Evolutionary conservation across 1,140 invertebrate species (phyloP).

Genomic region (Littorina saxatilis): DNA sequence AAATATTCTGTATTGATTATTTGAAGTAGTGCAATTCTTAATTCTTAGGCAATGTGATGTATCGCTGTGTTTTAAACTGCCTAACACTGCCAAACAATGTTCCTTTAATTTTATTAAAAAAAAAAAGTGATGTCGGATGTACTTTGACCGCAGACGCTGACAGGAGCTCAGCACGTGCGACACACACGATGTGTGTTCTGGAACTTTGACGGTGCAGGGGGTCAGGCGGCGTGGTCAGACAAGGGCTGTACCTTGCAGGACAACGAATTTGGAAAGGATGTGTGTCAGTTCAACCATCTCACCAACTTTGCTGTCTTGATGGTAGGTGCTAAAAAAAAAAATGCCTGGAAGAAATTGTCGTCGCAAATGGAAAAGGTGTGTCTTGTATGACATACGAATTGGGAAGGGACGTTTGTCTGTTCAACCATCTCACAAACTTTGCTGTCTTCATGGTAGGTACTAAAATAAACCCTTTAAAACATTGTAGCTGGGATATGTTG

Average conservation of each 20-base stretch:
- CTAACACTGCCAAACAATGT: too few relatives aligned
- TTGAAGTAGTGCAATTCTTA: too few relatives aligned
- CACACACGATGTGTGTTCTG: conserved; percentile 61
- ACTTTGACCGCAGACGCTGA: background rate
- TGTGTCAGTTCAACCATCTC: conserved; percentile 69
- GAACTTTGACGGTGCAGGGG: conserved; percentile 56
- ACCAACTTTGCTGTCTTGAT: conserved; percentile 71
- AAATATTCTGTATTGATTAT: too few relatives aligned
- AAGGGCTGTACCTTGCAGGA: conserved; percentile 56
- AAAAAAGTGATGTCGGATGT: too few relatives aligned
- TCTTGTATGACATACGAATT: conserved; percentile 24
- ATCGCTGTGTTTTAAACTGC: too few relatives aligned
- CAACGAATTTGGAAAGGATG: conserved; percentile 42
- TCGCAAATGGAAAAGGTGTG: too few relatives aligned
- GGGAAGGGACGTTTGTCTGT: conserved; percentile 61
- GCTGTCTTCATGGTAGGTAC: conserved; percentile 64
- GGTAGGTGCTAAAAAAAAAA: too few relatives aligned
- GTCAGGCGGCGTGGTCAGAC: conserved; percentile 62
- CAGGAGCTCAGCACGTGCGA: conserved; percentile 18
- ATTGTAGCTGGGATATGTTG: too few relatives aligned
- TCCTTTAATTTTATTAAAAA: too few relatives aligned
- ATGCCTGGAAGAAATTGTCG: too few relatives aligned
- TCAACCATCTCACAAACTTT: conserved; percentile 72
- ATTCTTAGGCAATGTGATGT: too few relatives aligned
- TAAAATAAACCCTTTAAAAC: too few relatives aligned